Evolutionary conservation across 1,140 invertebrate species (phyloP).

Genomic region (Drosophila prosaltans): DNA sequence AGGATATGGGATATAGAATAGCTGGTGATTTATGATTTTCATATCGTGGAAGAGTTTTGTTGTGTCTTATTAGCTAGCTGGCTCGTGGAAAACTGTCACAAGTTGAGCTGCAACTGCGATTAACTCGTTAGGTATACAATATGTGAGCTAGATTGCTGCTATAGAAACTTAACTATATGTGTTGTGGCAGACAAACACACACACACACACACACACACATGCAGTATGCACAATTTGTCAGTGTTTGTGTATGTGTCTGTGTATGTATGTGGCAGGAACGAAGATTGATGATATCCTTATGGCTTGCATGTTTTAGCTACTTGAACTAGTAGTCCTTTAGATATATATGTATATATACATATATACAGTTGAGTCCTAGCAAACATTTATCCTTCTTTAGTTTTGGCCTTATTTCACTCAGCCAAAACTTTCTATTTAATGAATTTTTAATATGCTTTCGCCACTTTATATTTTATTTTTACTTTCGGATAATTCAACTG

Average conservation of each 20-base stretch:
- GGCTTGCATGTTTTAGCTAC: constrained; percentile 54
- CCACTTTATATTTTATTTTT: constrained; percentile 41
- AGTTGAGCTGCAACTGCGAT: constrained; percentile 65
- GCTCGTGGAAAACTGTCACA: constrained; percentile 62
- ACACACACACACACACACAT: constrained; percentile 22
- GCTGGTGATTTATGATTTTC: constrained; percentile 72
- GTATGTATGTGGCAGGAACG: constrained; percentile 58
- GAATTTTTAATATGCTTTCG: constrained; percentile 72
- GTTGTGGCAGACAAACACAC: constrained; percentile 42
- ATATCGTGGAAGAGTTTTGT: constrained; percentile 32
- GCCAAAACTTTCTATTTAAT: constrained; percentile 64
- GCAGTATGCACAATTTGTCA: constrained; percentile 33
- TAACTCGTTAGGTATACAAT: constrained; percentile 61
- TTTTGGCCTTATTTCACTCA: constrained; percentile 38
- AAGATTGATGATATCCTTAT: constrained; percentile 66
- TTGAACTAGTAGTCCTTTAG: constrained; percentile 37
- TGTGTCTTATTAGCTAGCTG: constrained; percentile 58
- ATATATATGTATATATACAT: not conserved
- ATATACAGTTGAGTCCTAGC: constrained; percentile 24
- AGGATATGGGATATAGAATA: constrained; percentile 16
- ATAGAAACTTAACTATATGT: constrained; percentile 34
- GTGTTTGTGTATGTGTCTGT: constrained; percentile 15
- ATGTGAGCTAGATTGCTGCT: constrained; percentile 38
- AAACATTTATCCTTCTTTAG: constrained; percentile 61
- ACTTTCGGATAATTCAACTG: constrained; percentile 48